A percentile compares a stretch with the other conserved stretches of the same genome.
These are phyloP conservation scores for Procambarus virginalis DNA, from an alignment of 1,140 invertebrate genomes.

Conservation along the genomic window DNA sequence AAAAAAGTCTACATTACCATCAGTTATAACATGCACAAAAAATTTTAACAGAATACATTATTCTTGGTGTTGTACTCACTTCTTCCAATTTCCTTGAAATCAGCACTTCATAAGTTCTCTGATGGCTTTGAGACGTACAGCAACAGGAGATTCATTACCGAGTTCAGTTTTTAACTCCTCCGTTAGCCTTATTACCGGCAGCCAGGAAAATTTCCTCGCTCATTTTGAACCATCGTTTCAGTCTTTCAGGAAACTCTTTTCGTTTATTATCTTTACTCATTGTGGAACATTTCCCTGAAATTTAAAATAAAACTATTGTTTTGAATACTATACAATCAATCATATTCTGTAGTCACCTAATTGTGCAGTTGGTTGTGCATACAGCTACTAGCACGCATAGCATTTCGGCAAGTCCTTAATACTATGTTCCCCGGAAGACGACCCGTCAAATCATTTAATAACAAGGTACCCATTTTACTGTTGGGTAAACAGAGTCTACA, in stretches of 20 bases:
- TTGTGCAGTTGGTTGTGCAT: too few species aligned
- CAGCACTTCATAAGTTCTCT: conserved; percentile 42
- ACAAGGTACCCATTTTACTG: too few species aligned
- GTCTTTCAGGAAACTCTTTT: conserved; percentile 51
- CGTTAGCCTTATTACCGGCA: conserved; percentile 40
- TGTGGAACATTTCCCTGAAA: conserved; percentile 23
- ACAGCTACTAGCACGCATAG: too few species aligned
- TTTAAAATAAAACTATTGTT: not conserved
- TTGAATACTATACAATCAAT: too few species aligned
- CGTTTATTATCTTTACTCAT: conserved; percentile 52
- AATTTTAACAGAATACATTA: not conserved
- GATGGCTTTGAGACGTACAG: conserved; percentile 41
- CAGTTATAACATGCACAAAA: not conserved
- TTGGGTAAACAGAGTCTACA: too few species aligned
- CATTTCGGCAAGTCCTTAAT: too few species aligned
- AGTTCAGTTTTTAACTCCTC: conserved; percentile 40
- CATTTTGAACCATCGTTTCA: conserved; percentile 54
- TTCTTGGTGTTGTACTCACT: not conserved
- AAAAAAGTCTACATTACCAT: not conserved
- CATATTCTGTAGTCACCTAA: too few species aligned
- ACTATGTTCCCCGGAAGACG: too few species aligned
- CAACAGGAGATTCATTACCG: conserved; percentile 20
- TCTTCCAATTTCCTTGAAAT: conserved; percentile 40
- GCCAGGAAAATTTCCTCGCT: conserved; percentile 48
- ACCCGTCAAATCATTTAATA: too few species aligned